Base-by-base conservation (phyloP, 2,797 vertebrate species). In the Rhinella marina region DNA sequence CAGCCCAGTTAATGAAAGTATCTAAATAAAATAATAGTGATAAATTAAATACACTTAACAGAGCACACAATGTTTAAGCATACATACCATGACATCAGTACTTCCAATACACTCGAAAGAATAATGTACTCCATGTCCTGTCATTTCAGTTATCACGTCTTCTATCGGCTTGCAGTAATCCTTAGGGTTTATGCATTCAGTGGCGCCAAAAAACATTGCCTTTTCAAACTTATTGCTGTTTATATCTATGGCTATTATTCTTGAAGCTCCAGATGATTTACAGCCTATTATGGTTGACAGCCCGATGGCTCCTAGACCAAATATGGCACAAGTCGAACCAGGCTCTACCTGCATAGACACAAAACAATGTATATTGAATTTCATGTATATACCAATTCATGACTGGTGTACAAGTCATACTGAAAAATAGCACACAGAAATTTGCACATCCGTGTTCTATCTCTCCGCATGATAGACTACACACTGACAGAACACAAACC, bases 101-200 rank as follows among this genome's bases (percentile, higher is more conserved):
- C 95, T 96, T 73, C 96, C 96, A 29, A 96, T 95, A 91, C 96
- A 97, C 90, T 97, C 96, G 66, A 96, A 96, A 1, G 96, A 96
- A 88, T 96, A 96, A 92, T 97, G 96, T 78, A 96, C 95, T 0
- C 96, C 96, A 6, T 96, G 95, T 0, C 95, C 95, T 0, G 96
- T 97, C 95, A 96, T 93, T 91, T 96, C 96, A 87, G 94, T 94
- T 90, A 97, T 93, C 12, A 97, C 95, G 82, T 96, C 95, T 91
- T 96, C 95, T 86, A 96, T 91, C 86, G 96, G 95, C 82, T 92
- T 96, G 91, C 76, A 93, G 89, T 95, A 93, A 75, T 96, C 96
- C 62, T 95, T 95, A 0, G 96, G 95, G 92, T 96, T 96, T 88
- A 97, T 91, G 68, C 91, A 94, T 64, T 96, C 96, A 0, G 95